phyloP scores from a whole-genome alignment of 2,888 invertebrate genomes.

The Platerodrilus igneus region DNA sequence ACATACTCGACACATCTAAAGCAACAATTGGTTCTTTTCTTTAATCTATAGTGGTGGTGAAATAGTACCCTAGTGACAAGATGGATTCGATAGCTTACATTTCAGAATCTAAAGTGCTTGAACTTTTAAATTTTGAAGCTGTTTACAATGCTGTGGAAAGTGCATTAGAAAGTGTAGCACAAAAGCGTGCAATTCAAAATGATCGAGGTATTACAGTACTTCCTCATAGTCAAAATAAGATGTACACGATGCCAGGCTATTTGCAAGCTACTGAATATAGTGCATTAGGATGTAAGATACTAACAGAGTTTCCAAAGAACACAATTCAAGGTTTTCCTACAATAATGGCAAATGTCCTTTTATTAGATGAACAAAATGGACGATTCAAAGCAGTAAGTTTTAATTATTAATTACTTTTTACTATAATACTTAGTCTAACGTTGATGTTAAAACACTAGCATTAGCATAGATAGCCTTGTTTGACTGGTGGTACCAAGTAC shows the following conservation, averaged over 20 bases:
- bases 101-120: slow-evolving; percentile 39
- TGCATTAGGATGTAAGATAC: slow-evolving; percentile 50
- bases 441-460: too few relatives aligned
- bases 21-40: too few relatives aligned
- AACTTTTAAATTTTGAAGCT: slow-evolving; percentile 44
- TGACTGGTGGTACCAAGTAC: too few relatives aligned
- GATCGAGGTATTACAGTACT: slow-evolving; percentile 37
- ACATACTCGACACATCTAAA: too few relatives aligned
- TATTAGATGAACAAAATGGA: slow-evolving; percentile 48
- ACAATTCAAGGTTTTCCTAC: slow-evolving; percentile 40
- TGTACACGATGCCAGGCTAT: slow-evolving; percentile 50
- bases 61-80: too few relatives aligned
- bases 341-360: slow-evolving; percentile 48
- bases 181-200: slow-evolving; percentile 39
- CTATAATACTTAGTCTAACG: too few relatives aligned
- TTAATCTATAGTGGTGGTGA: too few relatives aligned
- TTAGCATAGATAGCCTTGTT: too few relatives aligned
- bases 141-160: slow-evolving; percentile 45
- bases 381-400: slow-evolving; percentile 44
- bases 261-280: slow-evolving; percentile 38
- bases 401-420: too few relatives aligned
- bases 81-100: slow-evolving; percentile 25
- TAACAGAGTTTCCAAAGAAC: slow-evolving; percentile 47
- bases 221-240: slow-evolving; percentile 29
- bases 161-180: slow-evolving; percentile 41